Base-by-base conservation (phyloP, 2,888 invertebrate genomes). In the Archips xylosteana region DNA sequence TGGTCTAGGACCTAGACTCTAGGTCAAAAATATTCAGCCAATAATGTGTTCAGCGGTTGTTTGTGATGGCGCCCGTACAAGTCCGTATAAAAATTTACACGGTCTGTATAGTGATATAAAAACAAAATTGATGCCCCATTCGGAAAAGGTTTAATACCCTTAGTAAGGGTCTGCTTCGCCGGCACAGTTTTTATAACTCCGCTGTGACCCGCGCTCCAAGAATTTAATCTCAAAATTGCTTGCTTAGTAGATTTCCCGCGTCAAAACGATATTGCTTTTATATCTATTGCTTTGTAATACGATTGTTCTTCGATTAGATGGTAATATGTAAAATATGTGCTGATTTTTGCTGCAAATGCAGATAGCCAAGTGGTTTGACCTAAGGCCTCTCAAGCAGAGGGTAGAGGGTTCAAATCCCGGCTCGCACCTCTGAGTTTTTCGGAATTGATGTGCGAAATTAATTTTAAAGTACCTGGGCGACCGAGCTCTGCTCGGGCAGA, bases 211-310 rank as follows among this genome's bases (percentile, higher is more conserved):
- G 81, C 84, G 86, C 87, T 83, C 87, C 77, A 84, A 87, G 92
- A 91, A 92, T 92, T 92, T 92, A 92, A 92, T 92, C 92, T 90
- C 77, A 83, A 85, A 88, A 92, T 89, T 88, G 92, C 91, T 90
- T 88, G 89, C 88, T 89, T 88, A 89, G 91, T 90, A 85, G 86
- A 92, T 89, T 88, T 87, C 83, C 80, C 81, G 81, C 78, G 80
- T 64, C 86, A 84, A 88, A 85, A 89, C 86, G 86, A 87, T 83
- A 80, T 78, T 78, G 77, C 77, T 74, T 77, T 76, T 72, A 64
- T 76, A 77, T 77, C 80, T 79, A 76, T 79, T 78, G 61, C 42
- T 68, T 73, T 74, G 71, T 75, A 75, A 51, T 57, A 54, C 68
- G 59, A 73, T 67, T 72, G 74, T 62, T 65, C 63, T 60, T 65